Conservation (phyloP, 2,113 vertebrate species). For the Malurus melanocephalus region DNA sequence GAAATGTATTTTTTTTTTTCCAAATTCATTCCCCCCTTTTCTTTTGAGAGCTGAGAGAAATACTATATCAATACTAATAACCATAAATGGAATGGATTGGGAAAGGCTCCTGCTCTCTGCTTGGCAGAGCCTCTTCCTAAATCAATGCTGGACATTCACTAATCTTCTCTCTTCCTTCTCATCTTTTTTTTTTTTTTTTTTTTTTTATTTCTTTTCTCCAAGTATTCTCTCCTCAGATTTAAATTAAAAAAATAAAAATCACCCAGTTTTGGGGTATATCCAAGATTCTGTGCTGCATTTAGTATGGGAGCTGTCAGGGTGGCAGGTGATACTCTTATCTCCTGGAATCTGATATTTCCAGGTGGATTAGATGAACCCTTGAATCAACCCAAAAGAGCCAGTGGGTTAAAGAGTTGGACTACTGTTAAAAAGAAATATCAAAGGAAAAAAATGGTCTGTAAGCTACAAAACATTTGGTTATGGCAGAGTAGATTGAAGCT, state of each 20-base stretch:
- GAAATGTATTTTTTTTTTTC: neutral
- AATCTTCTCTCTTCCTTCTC: neutral
- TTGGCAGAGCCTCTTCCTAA: neutral
- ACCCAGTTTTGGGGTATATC: neutral
- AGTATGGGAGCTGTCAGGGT: neutral
- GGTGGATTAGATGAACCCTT: neutral
- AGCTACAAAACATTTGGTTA: neutral
- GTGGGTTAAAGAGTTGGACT: neutral
- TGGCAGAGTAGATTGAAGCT: neutral
- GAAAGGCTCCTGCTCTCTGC: neutral
- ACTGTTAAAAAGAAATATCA: neutral
- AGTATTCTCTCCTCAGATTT: neutral
- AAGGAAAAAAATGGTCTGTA: neutral
- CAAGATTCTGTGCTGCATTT: neutral
- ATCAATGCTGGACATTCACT: neutral
- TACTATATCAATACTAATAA: neutral
- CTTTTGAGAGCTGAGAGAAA: neutral
- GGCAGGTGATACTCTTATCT: neutral
- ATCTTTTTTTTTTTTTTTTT: neutral
- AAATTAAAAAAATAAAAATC: neutral
- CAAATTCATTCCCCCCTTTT: neutral
- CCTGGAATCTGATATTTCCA: neutral
- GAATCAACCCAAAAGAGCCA: neutral
- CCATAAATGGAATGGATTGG: neutral
- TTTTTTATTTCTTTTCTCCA: neutral